Evolutionary conservation across 2,888 invertebrate genomes (phyloP).

Genomic region (Rapana venosa): DNA sequence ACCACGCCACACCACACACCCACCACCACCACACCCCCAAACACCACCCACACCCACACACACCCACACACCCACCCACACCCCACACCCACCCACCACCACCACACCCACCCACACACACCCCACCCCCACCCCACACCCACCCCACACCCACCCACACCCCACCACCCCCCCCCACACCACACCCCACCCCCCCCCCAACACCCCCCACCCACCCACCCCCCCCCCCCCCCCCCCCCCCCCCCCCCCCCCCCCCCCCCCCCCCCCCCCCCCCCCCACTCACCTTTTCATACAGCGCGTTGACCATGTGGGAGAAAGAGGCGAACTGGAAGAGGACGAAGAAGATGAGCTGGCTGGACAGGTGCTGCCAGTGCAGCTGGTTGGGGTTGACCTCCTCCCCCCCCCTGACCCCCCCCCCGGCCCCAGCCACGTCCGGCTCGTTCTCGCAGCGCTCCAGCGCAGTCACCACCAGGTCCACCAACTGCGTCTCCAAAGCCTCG

Average conservation of each 20-base stretch:
- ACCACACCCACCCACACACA: neutral
- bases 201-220: neutral
- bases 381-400: slow-evolving; percentile 61
- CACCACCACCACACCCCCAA: neutral
- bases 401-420: neutral
- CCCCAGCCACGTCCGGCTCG: slow-evolving; percentile 60
- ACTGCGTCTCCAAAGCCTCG: slow-evolving; percentile 92
- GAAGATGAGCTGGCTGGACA: slow-evolving; percentile 95
- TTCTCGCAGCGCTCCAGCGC: slow-evolving; percentile 94
- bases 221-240: neutral
- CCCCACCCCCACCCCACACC: neutral
- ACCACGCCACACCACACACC: neutral
- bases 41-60: neutral
- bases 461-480: slow-evolving; percentile 92
- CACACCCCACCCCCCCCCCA: neutral
- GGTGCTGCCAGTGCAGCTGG: slow-evolving; percentile 87
- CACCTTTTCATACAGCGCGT: slow-evolving; percentile 91
- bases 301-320: slow-evolving; percentile 93
- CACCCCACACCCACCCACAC: neutral
- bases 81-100: neutral
- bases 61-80: neutral
- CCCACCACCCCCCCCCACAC: no score
- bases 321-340: slow-evolving; percentile 96
- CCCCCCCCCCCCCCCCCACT: neutral
- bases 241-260: neutral